A percentile compares a stretch with the other conserved stretches of the same genome.
Conservation (phyloP, 53 echinoderm and acorn worm genomes). For the Echinometra lucunter region DNA sequence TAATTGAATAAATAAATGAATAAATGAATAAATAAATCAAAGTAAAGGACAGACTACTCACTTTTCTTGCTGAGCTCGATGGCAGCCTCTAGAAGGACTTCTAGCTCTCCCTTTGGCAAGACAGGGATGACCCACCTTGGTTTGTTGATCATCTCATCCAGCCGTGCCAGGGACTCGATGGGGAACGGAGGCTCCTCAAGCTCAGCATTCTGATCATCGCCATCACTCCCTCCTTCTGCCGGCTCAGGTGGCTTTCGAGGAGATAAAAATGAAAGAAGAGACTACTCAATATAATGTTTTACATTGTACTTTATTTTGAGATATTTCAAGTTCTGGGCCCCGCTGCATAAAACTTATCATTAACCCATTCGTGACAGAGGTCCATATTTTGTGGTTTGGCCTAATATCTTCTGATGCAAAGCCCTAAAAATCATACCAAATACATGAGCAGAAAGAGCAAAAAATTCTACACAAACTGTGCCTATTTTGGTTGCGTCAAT, state of each 20-base stretch:
- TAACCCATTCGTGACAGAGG: too few species aligned
- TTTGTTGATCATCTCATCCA: constrained; percentile 99
- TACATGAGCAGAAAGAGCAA: too few species aligned
- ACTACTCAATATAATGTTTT: neutral
- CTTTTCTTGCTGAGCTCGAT: constrained; percentile 85
- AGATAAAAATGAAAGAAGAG: neutral
- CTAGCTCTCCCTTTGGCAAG: constrained; percentile 95
- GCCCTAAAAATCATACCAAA: too few species aligned
- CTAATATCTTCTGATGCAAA: too few species aligned
- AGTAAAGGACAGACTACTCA: neutral
- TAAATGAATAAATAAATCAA: too few species aligned
- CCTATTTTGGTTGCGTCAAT: too few species aligned
- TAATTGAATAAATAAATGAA: too few species aligned
- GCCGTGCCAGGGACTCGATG: constrained; percentile 68
- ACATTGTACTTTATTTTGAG: neutral
- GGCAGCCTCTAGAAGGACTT: constrained; percentile 90
- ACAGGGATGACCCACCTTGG: constrained; percentile 99
- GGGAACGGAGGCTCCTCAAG: constrained; percentile 94
- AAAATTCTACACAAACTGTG: too few species aligned
- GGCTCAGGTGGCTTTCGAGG: constrained; percentile 42
- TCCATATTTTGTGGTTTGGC: too few species aligned
- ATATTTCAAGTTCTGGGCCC: too few species aligned
- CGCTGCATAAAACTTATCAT: too few species aligned
- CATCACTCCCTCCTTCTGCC: constrained; percentile 76
- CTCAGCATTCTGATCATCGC: constrained; percentile 73